These are phyloP conservation scores for Luperina nickerlii DNA, from an alignment of 2,888 invertebrate species.

Conservation along the genomic window DNA sequence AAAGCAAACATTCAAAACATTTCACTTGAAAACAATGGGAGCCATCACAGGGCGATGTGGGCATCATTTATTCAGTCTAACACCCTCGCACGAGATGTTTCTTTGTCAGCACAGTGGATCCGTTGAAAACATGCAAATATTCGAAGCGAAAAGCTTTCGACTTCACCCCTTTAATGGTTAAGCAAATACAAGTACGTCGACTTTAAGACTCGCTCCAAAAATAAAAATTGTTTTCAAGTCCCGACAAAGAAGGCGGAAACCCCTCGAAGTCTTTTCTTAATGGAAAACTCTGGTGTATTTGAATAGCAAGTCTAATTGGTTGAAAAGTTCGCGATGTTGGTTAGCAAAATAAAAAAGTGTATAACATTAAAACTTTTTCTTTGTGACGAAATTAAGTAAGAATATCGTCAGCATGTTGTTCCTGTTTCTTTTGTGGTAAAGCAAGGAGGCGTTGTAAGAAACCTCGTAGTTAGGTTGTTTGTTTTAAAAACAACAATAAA, in stretches of 20 bases:
- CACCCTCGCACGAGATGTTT: conserved; percentile 67
- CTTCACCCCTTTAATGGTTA: conserved; percentile 80
- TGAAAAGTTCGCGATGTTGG: conserved; percentile 65
- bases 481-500: conserved; percentile 2
- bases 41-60: conserved; percentile 66
- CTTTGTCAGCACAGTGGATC: conserved; percentile 69
- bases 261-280: conserved; percentile 64
- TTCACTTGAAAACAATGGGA: conserved; percentile 70
- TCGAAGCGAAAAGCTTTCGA: conserved; percentile 76
- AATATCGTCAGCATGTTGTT: conserved; percentile 56
- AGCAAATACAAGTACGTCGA: conserved; percentile 77
- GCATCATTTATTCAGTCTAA: conserved; percentile 70
- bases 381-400: conserved; percentile 62
- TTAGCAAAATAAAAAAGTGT: conserved; percentile 62
- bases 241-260: conserved; percentile 63
- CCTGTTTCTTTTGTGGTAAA: conserved; percentile 50
- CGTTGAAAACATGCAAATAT: conserved; percentile 84
- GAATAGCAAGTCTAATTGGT: conserved; percentile 74
- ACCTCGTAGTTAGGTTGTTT: conserved; percentile 10
- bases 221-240: conserved; percentile 67
- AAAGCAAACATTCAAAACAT: conserved; percentile 68
- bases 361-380: conserved; percentile 68
- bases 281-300: conserved; percentile 73
- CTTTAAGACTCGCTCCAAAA: conserved; percentile 70
- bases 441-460: conserved; percentile 29